These are phyloP conservation scores for Pyrgus malvae DNA, from an alignment of 2,888 invertebrate genomes.

Conservation along the genomic window DNA sequence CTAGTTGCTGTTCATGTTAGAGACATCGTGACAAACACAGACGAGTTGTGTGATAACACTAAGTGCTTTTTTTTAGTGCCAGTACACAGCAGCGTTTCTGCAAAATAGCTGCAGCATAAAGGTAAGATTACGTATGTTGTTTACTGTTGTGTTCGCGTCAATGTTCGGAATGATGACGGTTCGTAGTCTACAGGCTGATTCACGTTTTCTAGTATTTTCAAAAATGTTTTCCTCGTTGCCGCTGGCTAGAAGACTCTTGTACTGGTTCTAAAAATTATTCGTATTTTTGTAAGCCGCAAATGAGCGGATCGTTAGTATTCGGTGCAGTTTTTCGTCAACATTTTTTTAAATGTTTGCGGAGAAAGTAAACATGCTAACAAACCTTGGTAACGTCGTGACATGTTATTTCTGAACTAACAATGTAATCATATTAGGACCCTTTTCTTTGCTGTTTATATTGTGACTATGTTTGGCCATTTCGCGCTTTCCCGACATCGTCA, in stretches of 20 bases:
- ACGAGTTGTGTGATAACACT: conserved; percentile 29
- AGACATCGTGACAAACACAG: conserved; percentile 37
- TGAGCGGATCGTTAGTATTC: conserved; percentile 1
- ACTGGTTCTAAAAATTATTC: conserved; percentile 8
- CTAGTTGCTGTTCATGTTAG: conserved; percentile 37
- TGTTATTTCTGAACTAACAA: conserved; percentile 7
- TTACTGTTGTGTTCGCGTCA: conserved; percentile 28
- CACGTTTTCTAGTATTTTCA: conserved; percentile 17
- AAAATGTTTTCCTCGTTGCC: conserved; percentile 18
- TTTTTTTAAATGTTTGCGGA: neutral
- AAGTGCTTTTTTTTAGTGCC: conserved; percentile 23
- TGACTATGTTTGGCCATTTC: conserved; percentile 11
- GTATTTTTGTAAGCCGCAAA: conserved; percentile 1
- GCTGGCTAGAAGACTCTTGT: neutral
- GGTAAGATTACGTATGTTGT: conserved; percentile 24
- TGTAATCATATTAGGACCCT: conserved; percentile 20
- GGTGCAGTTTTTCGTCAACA: neutral
- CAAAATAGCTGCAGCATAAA: conserved; percentile 6
- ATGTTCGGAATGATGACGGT: conserved; percentile 23
- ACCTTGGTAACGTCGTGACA: neutral
- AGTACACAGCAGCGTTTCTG: neutral
- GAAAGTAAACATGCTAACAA: neutral
- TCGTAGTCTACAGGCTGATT: conserved; percentile 17
- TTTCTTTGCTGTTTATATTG: conserved; percentile 15
- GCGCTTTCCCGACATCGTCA: conserved; percentile 5